These are phyloP conservation scores for Myotis yumanensis DNA, from an alignment of 2,113 vertebrate species.

Conservation along the genomic window DNA sequence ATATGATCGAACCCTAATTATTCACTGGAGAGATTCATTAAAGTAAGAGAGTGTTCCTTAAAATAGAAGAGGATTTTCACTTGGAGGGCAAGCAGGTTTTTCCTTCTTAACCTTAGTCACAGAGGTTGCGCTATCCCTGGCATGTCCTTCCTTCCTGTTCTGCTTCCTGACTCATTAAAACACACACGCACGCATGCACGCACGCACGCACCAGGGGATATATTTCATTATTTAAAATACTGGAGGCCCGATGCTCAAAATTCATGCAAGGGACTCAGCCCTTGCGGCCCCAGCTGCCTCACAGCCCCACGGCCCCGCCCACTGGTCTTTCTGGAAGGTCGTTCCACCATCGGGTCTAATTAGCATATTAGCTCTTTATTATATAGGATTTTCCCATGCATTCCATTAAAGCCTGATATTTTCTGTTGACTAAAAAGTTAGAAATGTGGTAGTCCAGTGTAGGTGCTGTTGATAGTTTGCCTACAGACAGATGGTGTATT, in stretches of 20 bases:
- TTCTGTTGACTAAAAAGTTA: neutral
- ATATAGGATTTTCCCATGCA: neutral
- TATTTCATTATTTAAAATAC: neutral
- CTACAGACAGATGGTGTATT: neutral
- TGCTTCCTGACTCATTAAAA: neutral
- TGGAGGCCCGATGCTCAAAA: no score
- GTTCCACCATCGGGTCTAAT: no score
- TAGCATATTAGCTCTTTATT: no score
- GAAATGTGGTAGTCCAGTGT: neutral
- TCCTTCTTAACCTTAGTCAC: constrained; percentile 33
- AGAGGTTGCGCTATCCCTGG: neutral
- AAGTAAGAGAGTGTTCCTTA: constrained; percentile 57
- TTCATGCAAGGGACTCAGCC: no score
- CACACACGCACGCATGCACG: neutral
- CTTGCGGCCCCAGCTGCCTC: no score
- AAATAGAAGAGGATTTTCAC: constrained; percentile 71
- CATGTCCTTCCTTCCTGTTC: neutral
- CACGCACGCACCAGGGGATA: neutral
- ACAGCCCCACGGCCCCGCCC: no score
- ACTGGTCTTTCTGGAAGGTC: no score
- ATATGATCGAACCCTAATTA: constrained; percentile 53
- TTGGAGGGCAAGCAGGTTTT: constrained; percentile 29
- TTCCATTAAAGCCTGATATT: neutral
- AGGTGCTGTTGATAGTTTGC: neutral
- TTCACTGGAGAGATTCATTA: constrained; percentile 39